Evolutionary conservation across 2,888 invertebrate species (phyloP).

Genomic region (Ganaspis brasiliensis): DNA sequence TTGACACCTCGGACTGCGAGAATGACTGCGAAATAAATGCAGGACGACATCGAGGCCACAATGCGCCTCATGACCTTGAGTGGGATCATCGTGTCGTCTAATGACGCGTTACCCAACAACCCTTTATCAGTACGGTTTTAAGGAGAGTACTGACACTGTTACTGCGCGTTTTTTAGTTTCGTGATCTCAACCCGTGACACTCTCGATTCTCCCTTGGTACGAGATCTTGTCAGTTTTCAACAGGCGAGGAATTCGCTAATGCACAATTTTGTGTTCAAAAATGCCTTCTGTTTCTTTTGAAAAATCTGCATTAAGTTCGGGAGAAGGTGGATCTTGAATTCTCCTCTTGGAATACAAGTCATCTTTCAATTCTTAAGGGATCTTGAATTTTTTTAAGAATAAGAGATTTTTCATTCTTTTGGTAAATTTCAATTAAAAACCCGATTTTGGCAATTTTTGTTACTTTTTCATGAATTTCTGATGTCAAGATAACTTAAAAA

Average conservation of each 20-base stretch:
- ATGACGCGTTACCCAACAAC: conserved; percentile 57
- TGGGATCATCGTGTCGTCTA: conserved; percentile 80
- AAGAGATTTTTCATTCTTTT: no score
- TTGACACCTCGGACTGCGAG: conserved; percentile 78
- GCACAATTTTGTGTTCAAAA: conserved; percentile 16
- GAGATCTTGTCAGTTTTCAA: background rate
- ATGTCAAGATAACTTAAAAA: no score
- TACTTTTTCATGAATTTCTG: no score
- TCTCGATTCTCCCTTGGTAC: conserved; percentile 14
- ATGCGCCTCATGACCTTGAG: conserved; percentile 76
- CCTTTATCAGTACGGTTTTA: conserved; percentile 65
- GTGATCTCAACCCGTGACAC: conserved; percentile 7
- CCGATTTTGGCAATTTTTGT: no score
- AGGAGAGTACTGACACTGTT: conserved; percentile 70
- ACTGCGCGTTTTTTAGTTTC: conserved; percentile 39
- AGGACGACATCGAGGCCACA: conserved; percentile 71
- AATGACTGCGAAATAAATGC: conserved; percentile 76
- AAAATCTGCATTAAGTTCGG: background rate
- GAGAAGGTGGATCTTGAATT: background rate
- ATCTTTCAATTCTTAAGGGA: no score
- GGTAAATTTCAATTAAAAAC: no score
- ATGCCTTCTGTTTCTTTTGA: conserved; percentile 1
- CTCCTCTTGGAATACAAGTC: no score
- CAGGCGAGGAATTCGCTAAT: background rate
- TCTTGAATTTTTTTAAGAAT: no score